Conservation (phyloP, 2,797 vertebrate genomes). For the Manis pentadactyla region DNA sequence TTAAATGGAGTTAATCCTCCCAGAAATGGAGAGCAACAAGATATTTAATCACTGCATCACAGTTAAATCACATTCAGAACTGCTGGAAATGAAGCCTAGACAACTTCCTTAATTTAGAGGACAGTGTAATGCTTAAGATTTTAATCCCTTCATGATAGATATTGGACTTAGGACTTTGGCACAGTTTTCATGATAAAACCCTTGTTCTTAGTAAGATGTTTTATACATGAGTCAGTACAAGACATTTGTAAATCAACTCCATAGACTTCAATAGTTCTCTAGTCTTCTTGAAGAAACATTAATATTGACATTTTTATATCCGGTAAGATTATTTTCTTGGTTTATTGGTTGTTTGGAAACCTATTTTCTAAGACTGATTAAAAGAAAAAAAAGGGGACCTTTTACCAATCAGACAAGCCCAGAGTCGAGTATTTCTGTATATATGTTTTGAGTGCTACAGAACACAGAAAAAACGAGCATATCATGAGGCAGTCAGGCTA, state of each 20-base stretch:
- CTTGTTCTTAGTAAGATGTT: constrained; percentile 69
- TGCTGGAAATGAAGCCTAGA: constrained; percentile 83
- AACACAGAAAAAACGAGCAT: background rate
- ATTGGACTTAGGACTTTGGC: constrained; percentile 72
- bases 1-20: constrained; percentile 83
- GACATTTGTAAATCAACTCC: constrained; percentile 46
- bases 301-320: constrained; percentile 21
- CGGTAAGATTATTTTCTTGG: background rate
- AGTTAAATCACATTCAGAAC: constrained; percentile 85
- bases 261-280: background rate
- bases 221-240: constrained; percentile 16
- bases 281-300: background rate
- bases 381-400: background rate
- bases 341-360: background rate
- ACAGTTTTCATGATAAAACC: constrained; percentile 71
- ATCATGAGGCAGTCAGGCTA: background rate
- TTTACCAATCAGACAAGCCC: background rate
- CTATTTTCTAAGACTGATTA: background rate
- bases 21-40: constrained; percentile 84
- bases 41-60: constrained; percentile 83
- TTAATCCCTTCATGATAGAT: constrained; percentile 84
- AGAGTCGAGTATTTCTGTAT: background rate
- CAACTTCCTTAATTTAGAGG: constrained; percentile 83
- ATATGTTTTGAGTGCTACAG: background rate
- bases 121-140: constrained; percentile 82